phyloP scores from a whole-genome alignment of 2,113 vertebrate genomes.

The human (Homo sapiens) region DNA sequence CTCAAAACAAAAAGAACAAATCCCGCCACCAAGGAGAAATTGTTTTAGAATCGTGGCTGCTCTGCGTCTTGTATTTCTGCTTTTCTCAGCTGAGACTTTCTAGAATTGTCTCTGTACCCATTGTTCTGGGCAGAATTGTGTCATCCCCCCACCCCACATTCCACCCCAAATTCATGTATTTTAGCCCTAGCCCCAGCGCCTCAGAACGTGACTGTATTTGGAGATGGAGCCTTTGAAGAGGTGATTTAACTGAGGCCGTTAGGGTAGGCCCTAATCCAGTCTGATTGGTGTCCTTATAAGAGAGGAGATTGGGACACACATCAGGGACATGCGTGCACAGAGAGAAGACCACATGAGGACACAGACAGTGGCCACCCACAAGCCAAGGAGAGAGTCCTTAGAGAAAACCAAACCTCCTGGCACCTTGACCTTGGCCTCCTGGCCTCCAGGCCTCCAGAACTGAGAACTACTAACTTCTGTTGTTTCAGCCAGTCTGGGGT shows the following conservation, averaged over 20 bases:
- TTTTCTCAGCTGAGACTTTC: neutral
- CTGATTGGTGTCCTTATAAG: neutral
- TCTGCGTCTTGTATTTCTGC: neutral
- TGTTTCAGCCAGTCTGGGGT: neutral
- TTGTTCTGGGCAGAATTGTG: neutral
- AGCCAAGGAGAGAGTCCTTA: neutral
- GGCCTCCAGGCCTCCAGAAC: neutral
- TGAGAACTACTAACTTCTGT: neutral
- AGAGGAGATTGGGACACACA: neutral
- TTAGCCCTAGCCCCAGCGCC: neutral
- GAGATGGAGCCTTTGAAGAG: neutral
- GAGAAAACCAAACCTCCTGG: neutral
- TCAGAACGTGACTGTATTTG: neutral
- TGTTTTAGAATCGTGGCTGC: neutral
- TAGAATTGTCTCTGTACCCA: neutral
- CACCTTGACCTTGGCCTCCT: neutral
- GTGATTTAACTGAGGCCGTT: neutral
- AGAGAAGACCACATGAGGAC: neutral
- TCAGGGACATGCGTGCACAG: neutral
- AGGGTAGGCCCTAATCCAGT: neutral
- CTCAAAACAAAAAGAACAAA: too few relatives aligned
- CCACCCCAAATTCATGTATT: neutral
- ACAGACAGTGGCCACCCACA: neutral
- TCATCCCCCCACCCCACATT: too few relatives aligned
- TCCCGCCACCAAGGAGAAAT: rapidly evolving